Conservation (phyloP, 92 coral and sea anemone species). For the Chrysogorgia sp. region DNA sequence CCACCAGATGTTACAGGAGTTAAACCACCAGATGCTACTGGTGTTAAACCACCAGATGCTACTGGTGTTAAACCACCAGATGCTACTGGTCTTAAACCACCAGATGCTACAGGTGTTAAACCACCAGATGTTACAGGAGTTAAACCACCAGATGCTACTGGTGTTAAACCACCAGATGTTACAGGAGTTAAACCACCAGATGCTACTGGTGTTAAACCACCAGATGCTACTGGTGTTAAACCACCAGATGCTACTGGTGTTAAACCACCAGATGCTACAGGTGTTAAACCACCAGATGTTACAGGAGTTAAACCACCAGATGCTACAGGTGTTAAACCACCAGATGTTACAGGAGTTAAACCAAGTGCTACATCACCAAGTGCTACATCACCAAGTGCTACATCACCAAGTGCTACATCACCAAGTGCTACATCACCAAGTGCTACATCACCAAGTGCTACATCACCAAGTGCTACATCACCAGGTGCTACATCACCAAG, state of each 20-base stretch:
- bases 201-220: too few relatives aligned
- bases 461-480: slow-evolving; percentile 1
- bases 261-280: neutral
- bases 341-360: neutral
- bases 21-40: neutral
- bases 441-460: neutral
- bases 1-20: neutral
- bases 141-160: neutral
- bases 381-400: neutral
- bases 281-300: neutral
- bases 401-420: neutral
- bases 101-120: neutral
- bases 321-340: neutral
- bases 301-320: neutral
- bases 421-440: neutral
- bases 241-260: neutral
- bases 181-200: neutral
- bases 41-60: neutral
- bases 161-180: neutral
- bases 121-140: neutral
- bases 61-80: neutral
- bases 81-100: too few relatives aligned
- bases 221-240: neutral
- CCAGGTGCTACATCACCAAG: neutral
- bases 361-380: neutral